Conservation (phyloP, 1,140 invertebrate genomes). For the Lasaia peninsularis region DNA sequence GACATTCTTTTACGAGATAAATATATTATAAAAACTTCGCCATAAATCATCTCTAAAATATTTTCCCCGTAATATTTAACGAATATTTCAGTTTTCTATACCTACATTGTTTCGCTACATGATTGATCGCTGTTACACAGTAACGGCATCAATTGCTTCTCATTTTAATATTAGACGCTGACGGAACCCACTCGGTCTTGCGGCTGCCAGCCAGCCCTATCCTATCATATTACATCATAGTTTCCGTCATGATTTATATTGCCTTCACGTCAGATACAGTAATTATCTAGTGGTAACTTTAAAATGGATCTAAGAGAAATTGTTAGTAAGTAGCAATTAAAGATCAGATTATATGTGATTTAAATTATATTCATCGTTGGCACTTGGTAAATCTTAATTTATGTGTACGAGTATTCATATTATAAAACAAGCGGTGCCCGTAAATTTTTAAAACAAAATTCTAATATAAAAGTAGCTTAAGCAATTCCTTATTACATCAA, state of each 20-base stretch:
- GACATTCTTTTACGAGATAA: too few species aligned
- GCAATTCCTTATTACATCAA: too few species aligned
- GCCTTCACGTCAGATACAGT: background rate
- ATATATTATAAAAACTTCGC: too few species aligned
- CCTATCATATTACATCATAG: constrained; percentile 2
- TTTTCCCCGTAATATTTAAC: background rate
- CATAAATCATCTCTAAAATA: too few species aligned
- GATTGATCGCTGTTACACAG: constrained; percentile 57
- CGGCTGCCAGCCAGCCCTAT: background rate
- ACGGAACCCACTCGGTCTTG: constrained; percentile 25
- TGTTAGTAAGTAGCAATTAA: background rate
- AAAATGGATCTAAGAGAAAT: background rate
- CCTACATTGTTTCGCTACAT: constrained; percentile 38
- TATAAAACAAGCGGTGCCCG: too few species aligned
- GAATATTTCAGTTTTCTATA: background rate
- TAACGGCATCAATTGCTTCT: constrained; percentile 55
- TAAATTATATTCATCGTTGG: too few species aligned
- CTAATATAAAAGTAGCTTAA: too few species aligned
- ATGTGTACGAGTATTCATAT: too few species aligned
- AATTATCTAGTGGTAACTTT: background rate
- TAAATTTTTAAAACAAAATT: too few species aligned
- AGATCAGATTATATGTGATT: too few species aligned
- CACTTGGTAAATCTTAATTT: too few species aligned
- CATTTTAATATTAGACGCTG: constrained; percentile 51
- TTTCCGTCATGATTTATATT: constrained; percentile 5